Percentiles rank a stretch among this genome's conserved stretches.
Conservation (phyloP, 2,797 vertebrate species). For the Etheostoma perlongum region DNA sequence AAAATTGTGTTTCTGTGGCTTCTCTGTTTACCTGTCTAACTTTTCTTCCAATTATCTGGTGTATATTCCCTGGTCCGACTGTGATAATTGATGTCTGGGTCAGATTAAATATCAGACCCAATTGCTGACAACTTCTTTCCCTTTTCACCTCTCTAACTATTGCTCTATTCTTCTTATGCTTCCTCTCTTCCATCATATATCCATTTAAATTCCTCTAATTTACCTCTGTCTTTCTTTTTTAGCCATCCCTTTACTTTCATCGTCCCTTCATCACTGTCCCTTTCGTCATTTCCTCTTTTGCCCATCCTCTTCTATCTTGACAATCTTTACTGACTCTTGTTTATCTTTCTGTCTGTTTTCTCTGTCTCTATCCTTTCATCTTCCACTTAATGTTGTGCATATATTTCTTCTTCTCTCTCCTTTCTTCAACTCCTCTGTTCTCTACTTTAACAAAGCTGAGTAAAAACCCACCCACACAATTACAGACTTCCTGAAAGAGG, state of each 20-base stretch:
- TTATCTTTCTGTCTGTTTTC: constrained; percentile 21
- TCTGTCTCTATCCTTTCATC: constrained; percentile 20
- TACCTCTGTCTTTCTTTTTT: neutral
- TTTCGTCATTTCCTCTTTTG: constrained; percentile 3
- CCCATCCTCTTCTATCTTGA: constrained; percentile 4
- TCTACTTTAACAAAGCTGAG: constrained; percentile 63
- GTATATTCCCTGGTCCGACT: constrained; percentile 26
- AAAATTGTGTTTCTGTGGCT: neutral
- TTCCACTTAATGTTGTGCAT: constrained; percentile 6
- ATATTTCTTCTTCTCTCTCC: constrained; percentile 18
- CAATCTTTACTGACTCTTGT: constrained; percentile 33
- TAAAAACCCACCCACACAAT: constrained; percentile 70
- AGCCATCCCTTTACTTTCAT: constrained; percentile 13
- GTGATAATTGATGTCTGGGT: constrained; percentile 60
- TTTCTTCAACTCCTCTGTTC: constrained; percentile 9
- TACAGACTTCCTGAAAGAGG: constrained; percentile 68
- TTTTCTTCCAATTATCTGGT: constrained; percentile 45
- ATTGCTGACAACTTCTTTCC: constrained; percentile 36
- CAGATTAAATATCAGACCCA: constrained; percentile 49
- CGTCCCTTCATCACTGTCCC: constrained; percentile 14
- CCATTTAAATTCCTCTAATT: constrained; percentile 9
- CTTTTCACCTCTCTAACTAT: constrained; percentile 27
- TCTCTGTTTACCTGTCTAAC: constrained; percentile 15
- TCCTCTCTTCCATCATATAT: neutral
- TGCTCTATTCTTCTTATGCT: constrained; percentile 12